These are phyloP conservation scores for Smutsia temminckii DNA, from an alignment of 2,797 vertebrate species.

Conservation along the genomic window DNA sequence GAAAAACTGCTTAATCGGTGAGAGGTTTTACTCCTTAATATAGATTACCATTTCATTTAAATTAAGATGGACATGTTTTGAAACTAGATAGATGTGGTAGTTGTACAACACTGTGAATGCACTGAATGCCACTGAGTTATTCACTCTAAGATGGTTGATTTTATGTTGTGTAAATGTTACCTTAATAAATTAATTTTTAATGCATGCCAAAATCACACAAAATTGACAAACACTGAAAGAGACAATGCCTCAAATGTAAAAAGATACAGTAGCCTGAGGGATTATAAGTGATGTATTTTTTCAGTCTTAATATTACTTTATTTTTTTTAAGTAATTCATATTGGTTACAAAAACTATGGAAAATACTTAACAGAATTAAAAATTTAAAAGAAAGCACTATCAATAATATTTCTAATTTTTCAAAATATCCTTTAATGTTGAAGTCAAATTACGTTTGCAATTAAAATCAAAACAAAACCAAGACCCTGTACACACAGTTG, in stretches of 20 bases:
- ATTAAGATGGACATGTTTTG: constrained; percentile 19
- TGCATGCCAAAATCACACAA: not conserved
- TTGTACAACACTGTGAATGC: not conserved
- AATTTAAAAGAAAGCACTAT: not conserved
- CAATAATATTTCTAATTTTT: not conserved
- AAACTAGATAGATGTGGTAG: not conserved
- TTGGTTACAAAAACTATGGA: not conserved
- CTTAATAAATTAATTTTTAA: constrained; percentile 17
- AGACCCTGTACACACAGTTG: not conserved
- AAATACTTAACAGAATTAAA: not conserved
- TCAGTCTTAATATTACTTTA: not conserved
- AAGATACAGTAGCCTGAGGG: not conserved
- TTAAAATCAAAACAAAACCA: not conserved
- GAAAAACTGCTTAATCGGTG: not conserved
- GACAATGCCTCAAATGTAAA: constrained; percentile 31
- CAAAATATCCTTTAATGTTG: constrained; percentile 25
- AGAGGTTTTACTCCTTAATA: constrained; percentile 17
- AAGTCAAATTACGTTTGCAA: constrained; percentile 33
- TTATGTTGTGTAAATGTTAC: not conserved
- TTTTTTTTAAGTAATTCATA: not conserved
- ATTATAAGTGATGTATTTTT: constrained; percentile 33
- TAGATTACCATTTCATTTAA: not conserved
- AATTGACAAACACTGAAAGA: constrained; percentile 25
- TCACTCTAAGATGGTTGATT: constrained; percentile 29
- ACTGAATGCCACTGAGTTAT: not conserved